These are phyloP conservation scores for Rallus limicola DNA, from an alignment of 2,113 vertebrate genomes.

Conservation along the genomic window DNA sequence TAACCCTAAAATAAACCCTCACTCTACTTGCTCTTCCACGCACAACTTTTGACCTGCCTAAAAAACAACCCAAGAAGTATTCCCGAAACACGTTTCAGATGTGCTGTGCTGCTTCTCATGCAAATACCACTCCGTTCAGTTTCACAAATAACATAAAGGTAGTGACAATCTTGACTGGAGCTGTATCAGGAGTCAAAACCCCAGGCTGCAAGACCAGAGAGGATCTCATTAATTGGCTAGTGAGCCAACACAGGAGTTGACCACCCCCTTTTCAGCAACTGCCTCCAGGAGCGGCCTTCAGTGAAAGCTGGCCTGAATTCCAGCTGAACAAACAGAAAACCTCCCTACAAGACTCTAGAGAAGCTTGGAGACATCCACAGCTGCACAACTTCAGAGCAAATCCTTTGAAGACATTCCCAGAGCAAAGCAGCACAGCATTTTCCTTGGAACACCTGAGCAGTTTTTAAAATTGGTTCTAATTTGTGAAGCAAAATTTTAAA, in stretches of 20 bases:
- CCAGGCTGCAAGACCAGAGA: not conserved
- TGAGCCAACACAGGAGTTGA: not conserved
- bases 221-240: not conserved
- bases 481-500: not conserved
- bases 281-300: rapidly evolving
- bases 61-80: slow-evolving; percentile 1
- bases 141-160: not conserved
- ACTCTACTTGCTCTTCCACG: slow-evolving; percentile 6
- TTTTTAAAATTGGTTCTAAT: not conserved
- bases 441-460: not conserved
- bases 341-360: not conserved
- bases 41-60: slow-evolving; percentile 7
- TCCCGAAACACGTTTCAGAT: not conserved
- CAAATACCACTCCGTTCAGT: not conserved
- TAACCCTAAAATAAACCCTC: not conserved
- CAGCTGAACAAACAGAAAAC: not conserved
- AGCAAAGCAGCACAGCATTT: not conserved
- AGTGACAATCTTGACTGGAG: not conserved
- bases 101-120: not conserved
- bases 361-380: not conserved
- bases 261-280: not conserved
- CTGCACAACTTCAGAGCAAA: not conserved
- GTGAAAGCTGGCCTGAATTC: not conserved
- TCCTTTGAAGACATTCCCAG: not conserved
- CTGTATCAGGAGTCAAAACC: not conserved